Evolutionary conservation across 2,797 vertebrate genomes (phyloP).

Genomic region (Pygocentrus nattereri): DNA sequence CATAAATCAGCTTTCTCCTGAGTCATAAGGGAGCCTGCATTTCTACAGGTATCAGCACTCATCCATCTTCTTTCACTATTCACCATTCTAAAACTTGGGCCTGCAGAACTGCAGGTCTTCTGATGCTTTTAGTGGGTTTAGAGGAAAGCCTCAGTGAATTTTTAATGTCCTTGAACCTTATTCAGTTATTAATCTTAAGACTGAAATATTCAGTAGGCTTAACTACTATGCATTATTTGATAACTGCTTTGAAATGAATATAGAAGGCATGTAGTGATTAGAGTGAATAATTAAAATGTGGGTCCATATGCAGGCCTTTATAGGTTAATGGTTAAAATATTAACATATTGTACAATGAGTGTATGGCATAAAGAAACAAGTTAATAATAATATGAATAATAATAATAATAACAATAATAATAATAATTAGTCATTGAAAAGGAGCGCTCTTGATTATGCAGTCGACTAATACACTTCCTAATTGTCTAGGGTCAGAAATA

Average conservation of each 20-base stretch:
- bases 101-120: not conserved
- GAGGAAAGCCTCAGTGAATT: not conserved
- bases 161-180: not conserved
- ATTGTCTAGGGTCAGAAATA: not conserved
- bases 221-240: not conserved
- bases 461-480: not conserved
- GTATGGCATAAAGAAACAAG: too few relatives aligned
- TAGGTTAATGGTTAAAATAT: not conserved
- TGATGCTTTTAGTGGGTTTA: not conserved
- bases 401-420: too few relatives aligned
- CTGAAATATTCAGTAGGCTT: not conserved
- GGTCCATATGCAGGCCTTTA: not conserved
- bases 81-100: conserved; percentile 3
- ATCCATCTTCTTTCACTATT: conserved; percentile 35
- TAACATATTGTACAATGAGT: too few relatives aligned
- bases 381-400: too few relatives aligned
- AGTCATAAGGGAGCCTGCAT: conserved; percentile 13
- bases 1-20: conserved; percentile 52
- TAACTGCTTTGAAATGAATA: not conserved
- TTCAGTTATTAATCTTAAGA: not conserved
- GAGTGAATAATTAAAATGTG: not conserved
- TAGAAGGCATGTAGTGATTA: not conserved
- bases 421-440: too few relatives aligned
- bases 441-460: too few relatives aligned
- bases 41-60: conserved; percentile 42